phyloP scores from a whole-genome alignment of 2,888 invertebrate genomes.

The Macaria notata region DNA sequence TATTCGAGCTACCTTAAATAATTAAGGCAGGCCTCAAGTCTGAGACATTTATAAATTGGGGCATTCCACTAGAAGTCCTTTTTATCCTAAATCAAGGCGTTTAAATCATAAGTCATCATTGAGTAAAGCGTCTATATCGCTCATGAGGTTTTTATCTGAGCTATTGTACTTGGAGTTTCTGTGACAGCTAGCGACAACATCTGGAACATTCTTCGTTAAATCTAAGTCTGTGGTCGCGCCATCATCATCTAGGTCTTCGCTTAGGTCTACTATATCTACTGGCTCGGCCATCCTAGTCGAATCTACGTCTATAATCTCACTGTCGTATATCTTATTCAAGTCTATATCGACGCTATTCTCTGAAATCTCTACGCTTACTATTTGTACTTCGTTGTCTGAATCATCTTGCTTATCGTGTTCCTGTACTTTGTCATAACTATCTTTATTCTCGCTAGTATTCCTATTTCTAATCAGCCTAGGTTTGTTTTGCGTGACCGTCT shows the following conservation, averaged over 20 bases:
- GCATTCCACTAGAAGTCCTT: no score
- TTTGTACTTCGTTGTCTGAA: conserved; percentile 71
- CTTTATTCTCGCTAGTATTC: conserved; percentile 45
- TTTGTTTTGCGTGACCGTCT: conserved; percentile 51
- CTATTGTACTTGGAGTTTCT: conserved; percentile 41
- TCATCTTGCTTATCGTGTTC: conserved; percentile 46
- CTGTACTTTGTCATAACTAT: conserved; percentile 19
- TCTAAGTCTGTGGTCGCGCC: conserved; percentile 52
- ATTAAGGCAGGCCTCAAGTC: no score
- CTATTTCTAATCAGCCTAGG: conserved; percentile 68
- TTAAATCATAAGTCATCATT: conserved; percentile 62
- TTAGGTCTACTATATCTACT: conserved; percentile 66
- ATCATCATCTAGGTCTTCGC: conserved; percentile 64
- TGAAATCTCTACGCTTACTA: conserved; percentile 57
- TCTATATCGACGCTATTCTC: conserved; percentile 39
- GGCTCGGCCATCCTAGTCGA: conserved; percentile 50
- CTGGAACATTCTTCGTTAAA: conserved; percentile 65
- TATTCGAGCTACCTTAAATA: no score
- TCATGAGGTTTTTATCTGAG: conserved; percentile 48
- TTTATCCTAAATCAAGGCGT: neutral
- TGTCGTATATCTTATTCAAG: conserved; percentile 50
- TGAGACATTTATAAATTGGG: no score
- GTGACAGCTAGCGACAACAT: conserved; percentile 72
- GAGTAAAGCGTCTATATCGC: conserved; percentile 58
- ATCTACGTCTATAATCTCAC: conserved; percentile 64